Evolutionary conservation across 2,888 invertebrate genomes (phyloP), one percentile per base, ranked within the genome.

Genomic region (Drosophila colorata): DNA sequence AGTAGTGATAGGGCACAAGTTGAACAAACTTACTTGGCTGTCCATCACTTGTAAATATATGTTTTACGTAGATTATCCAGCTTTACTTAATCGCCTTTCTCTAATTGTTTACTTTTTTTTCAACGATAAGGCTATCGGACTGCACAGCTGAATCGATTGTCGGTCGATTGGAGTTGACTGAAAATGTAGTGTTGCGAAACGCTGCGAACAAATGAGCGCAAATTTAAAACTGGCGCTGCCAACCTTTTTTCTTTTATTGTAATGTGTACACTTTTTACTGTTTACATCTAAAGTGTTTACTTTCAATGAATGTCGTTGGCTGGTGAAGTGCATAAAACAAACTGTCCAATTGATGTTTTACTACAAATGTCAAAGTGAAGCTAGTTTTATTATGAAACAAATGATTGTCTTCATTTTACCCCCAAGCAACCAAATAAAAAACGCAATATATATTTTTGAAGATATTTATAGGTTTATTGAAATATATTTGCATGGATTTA

Each of bases 11-110:
- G 2, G 11, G 1, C 4, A 2, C 20, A 2, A 11, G n/a, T n/a
- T n/a, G n/a, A 43, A 13, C 4, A 0, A 31, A 80, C 86, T 84
- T 78, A 91, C 91, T 87, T 91, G 91, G 79, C 91, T 91, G 78
- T 91, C 91, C 91, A 91, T 91, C 58, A 90, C 91, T 90, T 80
- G 47, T 20, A 60, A 60, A 53, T 73, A 57, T 37, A 52, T 52
- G 38, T 31, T 59, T 28, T 57, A 56, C 51, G 57, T 55, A 46
- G 68, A 69, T 69, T 78, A 66, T 52, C 63, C 78, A 73, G 70
- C 51, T 68, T 56, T 56, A 52, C 4, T 44, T 25, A 48, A 35
- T 49, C 47, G 37, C 53, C 28, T 25, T 48, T 23, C 25, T 20
- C 40, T 23, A 66, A 51, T 69, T 77, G 78, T 84, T 86, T 86